Base-by-base conservation (phyloP, 2,797 vertebrate genomes). In the Gallinago nigripennis region DNA sequence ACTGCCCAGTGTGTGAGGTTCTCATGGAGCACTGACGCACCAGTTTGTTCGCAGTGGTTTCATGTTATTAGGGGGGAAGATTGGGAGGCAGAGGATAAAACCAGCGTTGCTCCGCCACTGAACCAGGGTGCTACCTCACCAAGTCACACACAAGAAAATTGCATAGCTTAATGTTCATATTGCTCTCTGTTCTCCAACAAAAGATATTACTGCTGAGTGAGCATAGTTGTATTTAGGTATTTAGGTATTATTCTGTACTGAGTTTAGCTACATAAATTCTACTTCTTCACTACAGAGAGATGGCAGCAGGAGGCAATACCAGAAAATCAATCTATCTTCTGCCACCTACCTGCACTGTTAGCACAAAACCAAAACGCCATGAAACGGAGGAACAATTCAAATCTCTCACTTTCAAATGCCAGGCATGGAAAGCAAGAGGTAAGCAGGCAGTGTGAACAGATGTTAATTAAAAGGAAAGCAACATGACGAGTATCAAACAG, bases 21-120 rank as follows among this genome's bases (percentile, higher is more conserved):
- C 70, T 63, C n/a, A 3, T 23, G 28, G 70, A 56, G 48, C n/a
- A 20, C 25, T 41, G 50, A 41, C 9, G 8, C 17, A 45, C 15
- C 41, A 16, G 18, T 16, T 46, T 4, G 0, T 23, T 30, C 0
- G 0, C 25, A 23, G 10, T 12, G 25, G 19, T 16, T 12, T 58
- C 41, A 10, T 1, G 0, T 15, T 84, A 21, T 5, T 35, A n/a
- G 17, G 15, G 39, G 10, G 30, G 7, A 66, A 88, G 50, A 75
- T 28, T 28, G 81, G 58, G 43, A 91, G 75, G 71, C 31, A 79
- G 14, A 88, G 39, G 30, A 76, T 56, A 80, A 75, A 86, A 54
- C 5, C 0, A 0, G 25, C 14, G 11, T 2, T 48, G 15, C 39
- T 64, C 56, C 80, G 72, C 28, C 70, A 28, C 30, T 11, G 48